Base-by-base conservation (phyloP, 2,888 invertebrate species). In the Phengaris alcon region DNA sequence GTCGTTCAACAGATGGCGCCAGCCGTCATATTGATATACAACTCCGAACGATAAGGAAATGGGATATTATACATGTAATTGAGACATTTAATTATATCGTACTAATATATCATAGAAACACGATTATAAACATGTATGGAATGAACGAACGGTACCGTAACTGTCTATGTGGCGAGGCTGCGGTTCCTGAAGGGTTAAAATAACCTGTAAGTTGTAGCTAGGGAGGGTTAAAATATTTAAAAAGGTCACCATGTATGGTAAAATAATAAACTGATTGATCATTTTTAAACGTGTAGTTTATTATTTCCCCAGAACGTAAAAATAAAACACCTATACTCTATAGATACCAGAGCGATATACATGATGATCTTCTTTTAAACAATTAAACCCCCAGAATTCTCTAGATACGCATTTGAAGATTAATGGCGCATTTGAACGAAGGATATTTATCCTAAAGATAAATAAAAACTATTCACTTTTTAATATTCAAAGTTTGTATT, bases 151-250 rank as follows among this genome's bases (percentile, higher is more conserved):
- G 82, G 83, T 82, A 82, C 84, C 84, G 77, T 85, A 87, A 87
- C 86, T 86, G 86, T 84, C 84, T 83, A 78, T 80, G 85, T 82
- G 85, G 90, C 90, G 90, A 91, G 91, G 90, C 84, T 82, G 84
- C 82, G 80, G 87, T 89, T 88, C 90, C 90, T 82, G 80, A 81
- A 73, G 57, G 74, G 64, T 76, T 74, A 69, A 77, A 59, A 72
- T 75, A 78, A 77, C 77, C 74, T 75, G 74, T 57, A 55, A 76
- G 55, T 72, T 55, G 68, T 77, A 74, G 6, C 12, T 74, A 74
- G 44, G 75, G 75, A 77, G 44, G 84, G 83, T 84, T 82, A 86
- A 82, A 84, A 86, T 90, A 90, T 10, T 48, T 52, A 12, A 52
- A 52, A 10, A 10, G 12, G 8, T 52, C 9, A 52, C 10, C 52